Evolutionary conservation across 92 coral and sea anemone species (phyloP), one percentile per base, ranked within the genome.

Genomic region (Epizoanthus fatuus): DNA sequence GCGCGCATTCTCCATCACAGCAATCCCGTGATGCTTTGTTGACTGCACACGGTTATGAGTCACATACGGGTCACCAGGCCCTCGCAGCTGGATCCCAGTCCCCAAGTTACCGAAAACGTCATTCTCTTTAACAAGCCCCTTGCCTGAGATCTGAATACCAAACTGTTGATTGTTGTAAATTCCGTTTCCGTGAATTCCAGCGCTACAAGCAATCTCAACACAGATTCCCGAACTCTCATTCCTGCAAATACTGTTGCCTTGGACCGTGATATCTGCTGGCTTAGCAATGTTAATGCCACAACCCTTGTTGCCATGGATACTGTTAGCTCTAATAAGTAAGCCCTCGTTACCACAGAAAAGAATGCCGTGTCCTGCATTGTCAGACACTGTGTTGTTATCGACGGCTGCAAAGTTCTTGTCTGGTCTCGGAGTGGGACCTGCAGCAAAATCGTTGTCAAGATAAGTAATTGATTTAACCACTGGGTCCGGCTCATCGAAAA

Each of bases 11-110:
- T 95, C 98, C 74, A 91, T 67, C 79, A 95, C 89, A 69, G 86
- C 81, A 69, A 97, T 81, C 58, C 97, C 99, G 35, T 88, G 84
- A 67, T 87, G 89, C 83, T 87, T 80, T 9, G 95, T 87, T 37
- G 94, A 89, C 95, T 89, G 92, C 62, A 97, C 92, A 52, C 99
- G 94, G 69, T 97, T 97, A 29, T 93, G 88, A 3, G 97, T 91
- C 14, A 97, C 92, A 81, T 91, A 95, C 13, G 99, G 98, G 67
- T 97, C 98, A 9, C 99, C 99, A 16, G 99, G 99, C 29, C 99
- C 99, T 11, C 90, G 86, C 53, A 97, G 86, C 89, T 93, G 93
- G 59, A 97, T 81, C 7, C 97, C 99, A 54, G 88, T 89, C 56
- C 81, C 38, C 59, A 76, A 67, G 79, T 97, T 97, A 63, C 95